These are phyloP conservation scores for Oceanodroma tethys DNA, from an alignment of 2,113 vertebrate genomes.

Conservation along the genomic window DNA sequence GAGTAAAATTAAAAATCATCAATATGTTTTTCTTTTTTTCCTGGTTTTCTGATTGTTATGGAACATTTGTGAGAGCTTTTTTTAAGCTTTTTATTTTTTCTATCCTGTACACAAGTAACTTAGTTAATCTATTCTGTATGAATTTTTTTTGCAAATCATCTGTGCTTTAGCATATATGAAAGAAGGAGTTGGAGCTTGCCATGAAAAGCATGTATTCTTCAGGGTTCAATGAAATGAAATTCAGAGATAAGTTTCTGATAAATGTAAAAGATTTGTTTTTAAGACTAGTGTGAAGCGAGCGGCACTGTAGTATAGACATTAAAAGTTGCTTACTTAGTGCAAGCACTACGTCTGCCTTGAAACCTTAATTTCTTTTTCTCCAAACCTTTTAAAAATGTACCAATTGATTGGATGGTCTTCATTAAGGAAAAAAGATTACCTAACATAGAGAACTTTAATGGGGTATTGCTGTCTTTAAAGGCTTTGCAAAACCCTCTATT, in stretches of 20 bases:
- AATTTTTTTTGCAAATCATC: not conserved
- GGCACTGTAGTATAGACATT: not conserved
- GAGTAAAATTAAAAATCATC: not conserved
- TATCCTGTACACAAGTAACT: not conserved
- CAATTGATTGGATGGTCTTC: not conserved
- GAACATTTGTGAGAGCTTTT: not conserved
- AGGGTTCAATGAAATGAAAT: not conserved
- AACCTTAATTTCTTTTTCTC: not conserved
- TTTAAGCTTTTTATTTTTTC: not conserved
- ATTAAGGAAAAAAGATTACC: not conserved
- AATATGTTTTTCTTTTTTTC: accelerated
- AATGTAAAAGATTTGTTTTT: not conserved
- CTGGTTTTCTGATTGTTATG: not conserved
- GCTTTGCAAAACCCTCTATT: not conserved
- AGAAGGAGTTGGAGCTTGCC: not conserved
- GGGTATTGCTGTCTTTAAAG: not conserved
- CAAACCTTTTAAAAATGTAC: not conserved
- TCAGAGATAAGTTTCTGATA: not conserved
- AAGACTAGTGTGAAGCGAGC: not conserved
- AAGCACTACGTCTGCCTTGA: not conserved
- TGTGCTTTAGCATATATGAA: not conserved
- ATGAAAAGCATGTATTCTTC: not conserved
- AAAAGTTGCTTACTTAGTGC: not conserved
- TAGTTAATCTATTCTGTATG: not conserved
- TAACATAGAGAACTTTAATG: not conserved